Evolutionary conservation across 2,113 vertebrate genomes (phyloP), one percentile per base, ranked within the genome.

Genomic region (Cheirogaleus medius): DNA sequence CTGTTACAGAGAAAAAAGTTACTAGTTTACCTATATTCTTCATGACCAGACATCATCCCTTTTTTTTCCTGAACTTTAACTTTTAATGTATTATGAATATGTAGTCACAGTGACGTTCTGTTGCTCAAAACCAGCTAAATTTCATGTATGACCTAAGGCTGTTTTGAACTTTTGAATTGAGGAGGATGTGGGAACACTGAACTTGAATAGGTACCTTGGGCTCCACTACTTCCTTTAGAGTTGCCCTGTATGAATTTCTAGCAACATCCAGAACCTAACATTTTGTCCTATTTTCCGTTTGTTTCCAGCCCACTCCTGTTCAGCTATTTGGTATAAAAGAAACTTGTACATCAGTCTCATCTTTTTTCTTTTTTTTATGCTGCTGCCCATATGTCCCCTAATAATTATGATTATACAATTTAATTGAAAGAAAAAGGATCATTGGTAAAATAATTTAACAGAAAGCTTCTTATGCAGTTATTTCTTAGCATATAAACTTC

Each of bases 371-470:
- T 80, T 91, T 89, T 89, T 85, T 54, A 87, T 69, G 23, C 64
- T 85, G 12, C 76, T 96, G 66, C 25, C 52, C 17, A 52, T 44
- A 25, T 34, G 74, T 81, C 29, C 39, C 85, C 54, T 93, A 83
- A 89, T 86, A 49, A 84, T 87, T 93, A 76, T 71, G 58, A 81
- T 91, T 54, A 78, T 29, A 8, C 10, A 49, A 21, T 73, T 87
- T 96, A 96, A 92, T 80, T 69, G 47, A 92, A 96, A 95, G 80
- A 80, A 92, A 90, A 87, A 95, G 6, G 17, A 86, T 37, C 90
- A 6, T 84, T 87, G 63, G 54, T 85, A 78, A 93, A 63, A 47
- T 42, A 83, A 69, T 74, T 34, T 77, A 74, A 56, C 49, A 17
- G 49, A 92, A 96, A 94, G 12, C 4, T 87, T 87, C 27, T 91